Evolutionary conservation across 1,140 invertebrate genomes (phyloP), one percentile per base, ranked within the genome.

Genomic region (Aplysia californica): DNA sequence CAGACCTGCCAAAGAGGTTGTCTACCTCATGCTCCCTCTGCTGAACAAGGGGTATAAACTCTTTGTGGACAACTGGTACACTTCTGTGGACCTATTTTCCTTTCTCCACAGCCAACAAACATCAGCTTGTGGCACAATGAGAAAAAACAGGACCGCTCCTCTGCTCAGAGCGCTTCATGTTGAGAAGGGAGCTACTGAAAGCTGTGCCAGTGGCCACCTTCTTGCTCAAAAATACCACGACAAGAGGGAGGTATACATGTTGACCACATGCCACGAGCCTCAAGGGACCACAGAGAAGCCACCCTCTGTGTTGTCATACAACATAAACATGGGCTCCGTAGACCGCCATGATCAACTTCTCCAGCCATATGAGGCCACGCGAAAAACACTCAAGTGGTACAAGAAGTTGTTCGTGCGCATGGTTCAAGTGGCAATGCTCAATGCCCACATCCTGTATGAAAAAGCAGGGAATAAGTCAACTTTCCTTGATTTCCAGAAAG

Each of bases 31-130:
- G 26, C 3, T 18, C 2, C 0, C 3, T 26, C 26, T 69, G 4
- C 1, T 69, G 4, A 29, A 69, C 36, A 69, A 69, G 2, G 67
- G 67, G 21, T 68, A 68, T 20, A 31, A 68, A 1, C 1, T 68
- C 6, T 68, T 68, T 36, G 39, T 68, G 5, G 72, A 74, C 31
- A 41, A 26, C 21, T 75, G 38, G 59, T 77, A 56, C 44, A 50
- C 44, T 50, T 50, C 44, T 50, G 44, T 50, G 10, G 10, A 10
- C 44, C 44, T 50, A n/a, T 50, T 50, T 15, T 10, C 10, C 10
- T 50, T 50, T 50, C n/a, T 50, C 10, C 44, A 50, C n/a, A n/a
- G 44, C n/a, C 10, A 50, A n/a, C 44, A 50, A 50, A 50, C 44
- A 15, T 15, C n/a, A n/a, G 10, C 10, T 50, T 15, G 10, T 50